Percentiles rank a stretch among this genome's conserved stretches.
Evolutionary conservation across 2,888 invertebrate genomes (phyloP).

Genomic region (Choreutis nemorana): DNA sequence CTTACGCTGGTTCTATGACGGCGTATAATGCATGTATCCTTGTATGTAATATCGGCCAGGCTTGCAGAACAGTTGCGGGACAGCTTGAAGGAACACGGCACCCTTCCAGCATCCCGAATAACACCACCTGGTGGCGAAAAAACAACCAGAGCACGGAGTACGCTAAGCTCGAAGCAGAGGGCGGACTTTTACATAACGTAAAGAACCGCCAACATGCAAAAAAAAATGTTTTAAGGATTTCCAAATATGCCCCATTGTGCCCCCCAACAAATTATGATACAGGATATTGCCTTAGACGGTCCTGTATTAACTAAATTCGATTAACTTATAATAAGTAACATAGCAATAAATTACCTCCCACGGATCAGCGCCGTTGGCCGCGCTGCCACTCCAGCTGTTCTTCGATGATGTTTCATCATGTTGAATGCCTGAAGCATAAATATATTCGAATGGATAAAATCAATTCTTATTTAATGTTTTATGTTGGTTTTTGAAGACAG

Average conservation of each 20-base stretch:
- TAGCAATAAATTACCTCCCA: conserved; percentile 80
- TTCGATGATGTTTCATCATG: conserved; percentile 64
- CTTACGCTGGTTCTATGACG: conserved; percentile 94
- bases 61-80: conserved; percentile 85
- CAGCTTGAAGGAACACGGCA: conserved; percentile 84
- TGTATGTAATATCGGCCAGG: conserved; percentile 95
- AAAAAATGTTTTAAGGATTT: too few species aligned
- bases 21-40: conserved; percentile 90
- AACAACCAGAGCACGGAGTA: too few species aligned
- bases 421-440: conserved; percentile 42
- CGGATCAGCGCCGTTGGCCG: conserved; percentile 75
- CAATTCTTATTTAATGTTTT: too few species aligned
- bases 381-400: conserved; percentile 49
- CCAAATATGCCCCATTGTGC: too few species aligned
- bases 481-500: conserved; percentile 1
- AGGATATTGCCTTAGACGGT: too few species aligned
- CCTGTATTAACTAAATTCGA: too few species aligned
- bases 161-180: too few species aligned
- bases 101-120: conserved; percentile 89
- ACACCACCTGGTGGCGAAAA: conserved; percentile 67
- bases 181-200: too few species aligned
- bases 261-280: too few species aligned
- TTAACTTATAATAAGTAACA: too few species aligned
- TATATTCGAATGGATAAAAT: not conserved
- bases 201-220: too few species aligned